These are phyloP conservation scores for Pterois miles DNA, from an alignment of 2,797 vertebrate genomes.

Conservation along the genomic window DNA sequence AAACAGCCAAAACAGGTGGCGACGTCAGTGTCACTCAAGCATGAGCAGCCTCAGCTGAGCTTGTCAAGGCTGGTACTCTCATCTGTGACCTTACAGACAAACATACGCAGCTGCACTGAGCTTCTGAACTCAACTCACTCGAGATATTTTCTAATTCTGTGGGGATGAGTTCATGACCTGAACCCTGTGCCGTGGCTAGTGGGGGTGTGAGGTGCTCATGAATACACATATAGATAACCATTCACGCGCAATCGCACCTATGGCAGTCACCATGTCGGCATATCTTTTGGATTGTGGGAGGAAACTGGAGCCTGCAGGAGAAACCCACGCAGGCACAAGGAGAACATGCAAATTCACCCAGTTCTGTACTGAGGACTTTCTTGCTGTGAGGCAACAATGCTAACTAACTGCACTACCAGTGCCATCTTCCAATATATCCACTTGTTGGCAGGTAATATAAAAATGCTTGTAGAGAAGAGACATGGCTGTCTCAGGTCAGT, in stretches of 20 bases:
- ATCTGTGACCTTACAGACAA: slow-evolving; percentile 48
- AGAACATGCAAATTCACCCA: background rate
- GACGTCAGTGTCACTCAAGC: slow-evolving; percentile 57
- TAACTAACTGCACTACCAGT: background rate
- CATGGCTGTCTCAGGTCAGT: background rate
- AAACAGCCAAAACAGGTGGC: slow-evolving; percentile 72
- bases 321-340: background rate
- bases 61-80: slow-evolving; percentile 37
- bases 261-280: background rate
- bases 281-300: background rate
- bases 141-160: background rate
- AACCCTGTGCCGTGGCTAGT: background rate
- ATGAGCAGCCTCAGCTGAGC: slow-evolving; percentile 59
- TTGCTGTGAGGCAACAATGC: background rate
- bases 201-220: background rate
- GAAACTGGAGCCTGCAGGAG: background rate
- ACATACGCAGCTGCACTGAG: slow-evolving; percentile 30
- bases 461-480: background rate
- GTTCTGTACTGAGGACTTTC: background rate
- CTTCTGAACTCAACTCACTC: slow-evolving; percentile 3
- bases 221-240: background rate
- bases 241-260: background rate
- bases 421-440: no score
- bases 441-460: background rate
- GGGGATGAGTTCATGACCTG: background rate